A percentile compares a stretch with the other conserved stretches of the same genome.
These are phyloP conservation scores for Agrenia bidenticulata DNA, from an alignment of 2,888 invertebrate species.

Conservation along the genomic window DNA sequence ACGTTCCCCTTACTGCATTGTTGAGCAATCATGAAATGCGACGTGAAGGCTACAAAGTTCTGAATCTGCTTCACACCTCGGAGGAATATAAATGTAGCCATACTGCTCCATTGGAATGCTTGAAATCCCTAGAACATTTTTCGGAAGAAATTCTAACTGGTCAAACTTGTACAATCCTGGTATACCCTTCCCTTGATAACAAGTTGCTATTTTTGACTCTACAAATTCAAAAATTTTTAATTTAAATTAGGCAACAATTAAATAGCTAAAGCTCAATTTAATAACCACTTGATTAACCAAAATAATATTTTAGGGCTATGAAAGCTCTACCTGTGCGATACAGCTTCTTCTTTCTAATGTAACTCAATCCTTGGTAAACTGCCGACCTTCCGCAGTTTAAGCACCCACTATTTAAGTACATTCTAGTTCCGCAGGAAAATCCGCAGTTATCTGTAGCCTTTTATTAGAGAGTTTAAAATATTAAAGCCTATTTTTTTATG, in stretches of 20 bases:
- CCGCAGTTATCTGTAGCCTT: constrained; percentile 49
- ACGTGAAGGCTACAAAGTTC: constrained; percentile 45
- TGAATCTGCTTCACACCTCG: constrained; percentile 39
- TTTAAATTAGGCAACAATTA: neutral
- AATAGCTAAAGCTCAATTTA: neutral
- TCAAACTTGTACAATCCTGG: constrained; percentile 45
- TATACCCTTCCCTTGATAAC: constrained; percentile 42
- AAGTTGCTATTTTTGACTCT: constrained; percentile 46
- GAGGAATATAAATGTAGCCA: constrained; percentile 42
- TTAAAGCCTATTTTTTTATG: neutral
- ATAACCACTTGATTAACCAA: constrained; percentile 1
- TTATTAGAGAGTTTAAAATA: neutral
- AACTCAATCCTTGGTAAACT: constrained; percentile 48
- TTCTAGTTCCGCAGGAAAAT: constrained; percentile 44
- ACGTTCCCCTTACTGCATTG: constrained; percentile 42
- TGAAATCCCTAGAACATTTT: constrained; percentile 38
- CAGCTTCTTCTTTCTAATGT: constrained; percentile 43
- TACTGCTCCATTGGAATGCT: constrained; percentile 43
- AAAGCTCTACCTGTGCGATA: constrained; percentile 31
- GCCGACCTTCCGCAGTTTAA: constrained; percentile 47
- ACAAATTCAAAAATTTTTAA: neutral
- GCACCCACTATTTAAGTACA: constrained; percentile 49
- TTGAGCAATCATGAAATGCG: constrained; percentile 49
- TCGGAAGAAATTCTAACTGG: constrained; percentile 48
- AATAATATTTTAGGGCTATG: neutral